Base-by-base conservation (phyloP, 1,140 invertebrate species). In the Drosophila equinoxialis region DNA sequence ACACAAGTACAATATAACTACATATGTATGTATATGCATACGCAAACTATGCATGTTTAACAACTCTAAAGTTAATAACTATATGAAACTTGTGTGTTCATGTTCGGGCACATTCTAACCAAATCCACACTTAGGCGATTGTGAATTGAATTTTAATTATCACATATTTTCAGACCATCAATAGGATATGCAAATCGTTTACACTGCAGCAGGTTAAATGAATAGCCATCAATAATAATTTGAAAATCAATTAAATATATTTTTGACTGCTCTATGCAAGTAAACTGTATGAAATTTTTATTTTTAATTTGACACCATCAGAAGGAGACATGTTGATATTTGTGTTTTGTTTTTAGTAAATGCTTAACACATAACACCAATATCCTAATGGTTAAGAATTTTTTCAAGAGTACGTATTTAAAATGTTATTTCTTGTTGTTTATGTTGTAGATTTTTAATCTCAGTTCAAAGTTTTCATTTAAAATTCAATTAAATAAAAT, bases 401-500 rank as follows among this genome's bases (percentile, higher is more conserved):
- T 17, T 17, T 23, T 23, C 20, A 23, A 26, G 23, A 23, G 20
- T 23, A 1, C 2, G 1, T 23, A 2, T 23, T 23, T 23, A 2
- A 23, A 23, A 23, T 23, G 20, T 2, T 2, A 23, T 1, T 23
- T 23, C 17, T 17, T 17, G 17, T 66, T 71, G 74, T 54, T 51
- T 64, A 42, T 41, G 37, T 17, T 42, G 30, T 26, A 7, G 23
- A 33, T 51, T 75, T 58, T 26, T 6, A 30, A 30, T 30, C 30
- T 30, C 30, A 30, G 30, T 30, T 30, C 30, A 30, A 5, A 26
- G 62, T 37, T 41, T 65, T 61, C 17, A 71, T 78, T 71, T 71
- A 20, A 77, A 77, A 77, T 77, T 77, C 67, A 77, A 71, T 77
- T 77, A 77, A 77, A 58, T 63, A 60, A 57, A 79, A 79, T 73